Evolutionary conservation across 2,888 invertebrate genomes (phyloP).

Genomic region (Cerastis leucographa): DNA sequence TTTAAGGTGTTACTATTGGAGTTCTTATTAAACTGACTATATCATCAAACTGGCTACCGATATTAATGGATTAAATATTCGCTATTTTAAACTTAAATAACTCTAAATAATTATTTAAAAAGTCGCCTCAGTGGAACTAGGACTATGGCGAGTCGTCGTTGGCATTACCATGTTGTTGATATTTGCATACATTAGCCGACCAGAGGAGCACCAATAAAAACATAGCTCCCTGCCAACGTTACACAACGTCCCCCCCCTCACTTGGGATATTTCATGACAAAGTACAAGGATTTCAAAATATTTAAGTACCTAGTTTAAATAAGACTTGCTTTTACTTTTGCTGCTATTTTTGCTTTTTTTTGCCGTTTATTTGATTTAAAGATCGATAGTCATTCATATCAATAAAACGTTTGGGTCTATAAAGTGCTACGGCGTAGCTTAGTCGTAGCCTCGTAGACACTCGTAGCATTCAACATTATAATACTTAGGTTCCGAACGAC

Average conservation of each 20-base stretch:
- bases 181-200: slow-evolving; percentile 79
- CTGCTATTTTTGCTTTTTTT: neutral
- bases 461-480: slow-evolving; percentile 19
- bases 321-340: neutral
- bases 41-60: too few species aligned
- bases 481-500: neutral
- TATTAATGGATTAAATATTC: neutral
- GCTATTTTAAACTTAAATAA: neutral
- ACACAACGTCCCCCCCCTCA: slow-evolving; percentile 52
- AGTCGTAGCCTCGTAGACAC: slow-evolving; percentile 29
- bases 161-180: slow-evolving; percentile 73
- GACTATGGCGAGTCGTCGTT: slow-evolving; percentile 55
- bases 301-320: neutral
- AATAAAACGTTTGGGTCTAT: slow-evolving; percentile 9
- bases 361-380: neutral
- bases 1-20: neutral
- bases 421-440: slow-evolving; percentile 42
- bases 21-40: neutral
- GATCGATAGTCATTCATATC: too few species aligned
- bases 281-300: slow-evolving; percentile 32
- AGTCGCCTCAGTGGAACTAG: slow-evolving; percentile 61
- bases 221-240: slow-evolving; percentile 75
- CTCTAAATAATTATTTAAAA: slow-evolving; percentile 1
- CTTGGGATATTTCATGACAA: slow-evolving; percentile 41
- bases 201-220: slow-evolving; percentile 74